Percentiles rank a stretch among this genome's conserved stretches.
These are phyloP conservation scores for Varroa destructor DNA, from an alignment of 1,140 invertebrate species.

Conservation along the genomic window DNA sequence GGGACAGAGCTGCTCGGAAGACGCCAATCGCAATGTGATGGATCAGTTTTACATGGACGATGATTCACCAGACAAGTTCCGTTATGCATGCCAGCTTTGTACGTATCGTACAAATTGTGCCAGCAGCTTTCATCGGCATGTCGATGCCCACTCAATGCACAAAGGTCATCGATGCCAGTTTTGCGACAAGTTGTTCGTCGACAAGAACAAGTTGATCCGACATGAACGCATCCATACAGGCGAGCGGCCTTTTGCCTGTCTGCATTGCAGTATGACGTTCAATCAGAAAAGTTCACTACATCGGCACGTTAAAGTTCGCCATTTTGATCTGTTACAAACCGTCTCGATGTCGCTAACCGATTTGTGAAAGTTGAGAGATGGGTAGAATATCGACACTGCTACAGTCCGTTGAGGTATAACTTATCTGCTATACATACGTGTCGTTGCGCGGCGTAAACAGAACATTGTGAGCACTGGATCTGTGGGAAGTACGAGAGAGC, in stretches of 20 bases:
- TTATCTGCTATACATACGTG: too few species aligned
- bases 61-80: conserved; percentile 23
- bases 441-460: too few species aligned
- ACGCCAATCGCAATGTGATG: not conserved
- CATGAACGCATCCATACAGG: conserved; percentile 28
- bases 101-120: conserved; percentile 17
- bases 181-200: conserved; percentile 22
- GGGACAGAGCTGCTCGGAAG: conserved; percentile 19
- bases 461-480: too few species aligned
- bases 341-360: conserved; percentile 17
- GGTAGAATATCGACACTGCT: too few species aligned
- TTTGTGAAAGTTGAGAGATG: not conserved
- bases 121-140: conserved; percentile 16
- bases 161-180: conserved; percentile 19
- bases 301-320: conserved; percentile 18
- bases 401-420: too few species aligned
- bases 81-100: conserved; percentile 6
- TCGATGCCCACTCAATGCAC: conserved; percentile 20
- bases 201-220: conserved; percentile 22
- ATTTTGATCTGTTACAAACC: conserved; percentile 2
- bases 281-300: conserved; percentile 21
- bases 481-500: too few species aligned
- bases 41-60: conserved; percentile 8
- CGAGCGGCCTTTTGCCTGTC: conserved; percentile 31
- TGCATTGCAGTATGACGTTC: conserved; percentile 29